Evolutionary conservation across 2,888 invertebrate species (phyloP).

Genomic region (Bellardia pandia): DNA sequence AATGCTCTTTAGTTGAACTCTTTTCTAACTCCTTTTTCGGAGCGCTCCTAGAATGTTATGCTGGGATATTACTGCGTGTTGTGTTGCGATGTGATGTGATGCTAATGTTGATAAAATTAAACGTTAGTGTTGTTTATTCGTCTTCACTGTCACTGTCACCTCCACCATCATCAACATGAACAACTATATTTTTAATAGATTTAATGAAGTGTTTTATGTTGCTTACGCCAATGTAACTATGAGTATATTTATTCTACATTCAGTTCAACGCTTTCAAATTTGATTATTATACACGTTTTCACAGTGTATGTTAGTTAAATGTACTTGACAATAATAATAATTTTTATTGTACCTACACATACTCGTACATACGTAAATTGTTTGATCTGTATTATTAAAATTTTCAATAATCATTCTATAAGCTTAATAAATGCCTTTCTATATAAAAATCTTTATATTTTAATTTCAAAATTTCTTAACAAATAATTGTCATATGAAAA

Average conservation of each 20-base stretch:
- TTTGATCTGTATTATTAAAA: no score
- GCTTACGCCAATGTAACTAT: not conserved
- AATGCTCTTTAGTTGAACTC: no score
- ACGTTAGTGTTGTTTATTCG: slow-evolving; percentile 28
- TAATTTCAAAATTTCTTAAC: no score
- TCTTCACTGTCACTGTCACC: not conserved
- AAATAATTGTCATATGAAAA: no score
- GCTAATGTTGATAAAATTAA: slow-evolving; percentile 44
- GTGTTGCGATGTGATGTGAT: not conserved
- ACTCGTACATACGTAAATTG: no score
- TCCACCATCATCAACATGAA: not conserved
- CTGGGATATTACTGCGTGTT: not conserved
- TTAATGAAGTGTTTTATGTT: slow-evolving; percentile 51
- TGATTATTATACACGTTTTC: not conserved
- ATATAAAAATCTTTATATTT: no score
- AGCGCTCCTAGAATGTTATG: no score
- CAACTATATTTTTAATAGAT: slow-evolving; percentile 26
- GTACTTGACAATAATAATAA: no score
- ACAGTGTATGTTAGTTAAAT: not conserved
- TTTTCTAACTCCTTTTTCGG: no score
- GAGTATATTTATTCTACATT: not conserved
- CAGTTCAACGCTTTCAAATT: slow-evolving; percentile 14
- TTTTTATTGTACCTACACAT: no score
- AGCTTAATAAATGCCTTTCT: no score
- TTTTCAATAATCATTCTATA: no score